Base-by-base conservation (phyloP, 2,888 invertebrate species). In the Drymonia ruficornis region DNA sequence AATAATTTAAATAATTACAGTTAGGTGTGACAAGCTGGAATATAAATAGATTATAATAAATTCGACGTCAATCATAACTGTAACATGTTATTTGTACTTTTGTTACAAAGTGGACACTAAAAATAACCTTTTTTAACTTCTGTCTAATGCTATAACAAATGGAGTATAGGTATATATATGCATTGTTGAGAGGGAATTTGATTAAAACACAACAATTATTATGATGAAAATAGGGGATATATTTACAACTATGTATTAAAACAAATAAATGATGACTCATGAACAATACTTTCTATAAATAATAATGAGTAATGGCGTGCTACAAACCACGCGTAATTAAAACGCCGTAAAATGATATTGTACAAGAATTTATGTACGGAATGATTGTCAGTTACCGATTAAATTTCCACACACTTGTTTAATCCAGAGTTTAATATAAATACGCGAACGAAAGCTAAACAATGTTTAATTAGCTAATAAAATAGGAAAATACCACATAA, bases 171-270 rank as follows among this genome's bases (percentile, higher is more conserved):
- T n/a, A n/a, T n/a, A n/a, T n/a, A n/a, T n/a, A n/a, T n/a, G n/a
- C n/a, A n/a, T n/a, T 36, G 36, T n/a, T n/a, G 11, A 4, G 11
- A n/a, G n/a, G 4, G 13, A 36, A n/a, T 11, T 15, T 7, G 4
- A 70, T 63, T 69, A 62, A 83, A 81, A 78, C 72, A 72, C 69
- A 56, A 16, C 47, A 58, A 68, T 52, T 86, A 86, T 85, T 90
- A 89, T 88, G 89, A 91, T 89, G 89, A 92, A 92, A 92, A 92
- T 92, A 91, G 91, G 91, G 89, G 80, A 82, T 89, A 84, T 91
- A 91, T 91, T 90, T 91, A 91, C 91, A 70, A 69, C 70, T 70
- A 92, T 81, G 84, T 83, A 86, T 80, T 75, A 84, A 81, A 87
- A 83, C 84, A 84, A 81, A 81, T 83, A 86, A 89, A 89, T 89